Percentiles rank a stretch among this genome's conserved stretches.
phyloP scores from a whole-genome alignment of 2,797 vertebrate species.

The Cuniculus paca region DNA sequence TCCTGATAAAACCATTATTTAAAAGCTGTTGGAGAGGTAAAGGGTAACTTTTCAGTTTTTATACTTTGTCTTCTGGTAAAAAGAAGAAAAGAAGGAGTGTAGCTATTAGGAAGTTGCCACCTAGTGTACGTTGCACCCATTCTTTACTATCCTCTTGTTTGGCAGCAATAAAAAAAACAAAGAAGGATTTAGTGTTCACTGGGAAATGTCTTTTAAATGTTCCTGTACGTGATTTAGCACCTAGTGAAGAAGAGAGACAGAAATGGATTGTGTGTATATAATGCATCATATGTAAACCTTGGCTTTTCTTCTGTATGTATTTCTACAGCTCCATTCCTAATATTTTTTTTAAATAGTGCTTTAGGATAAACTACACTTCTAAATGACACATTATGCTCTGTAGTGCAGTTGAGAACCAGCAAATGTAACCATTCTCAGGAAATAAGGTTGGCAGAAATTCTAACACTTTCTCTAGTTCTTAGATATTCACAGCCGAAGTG shows the following conservation, averaged over 20 bases:
- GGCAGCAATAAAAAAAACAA: conserved; percentile 77
- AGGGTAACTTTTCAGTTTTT: conserved; percentile 80
- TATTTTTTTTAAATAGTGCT: conserved; percentile 51
- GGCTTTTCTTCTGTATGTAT: conserved; percentile 55
- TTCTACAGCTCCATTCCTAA: conserved; percentile 69
- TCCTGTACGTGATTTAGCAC: conserved; percentile 55
- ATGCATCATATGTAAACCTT: conserved; percentile 11
- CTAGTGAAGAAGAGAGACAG: background rate
- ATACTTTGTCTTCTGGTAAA: conserved; percentile 78
- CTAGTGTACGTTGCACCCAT: conserved; percentile 42
- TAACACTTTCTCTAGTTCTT: conserved; percentile 52
- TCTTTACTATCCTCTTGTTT: conserved; percentile 77
- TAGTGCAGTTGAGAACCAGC: conserved; percentile 72
- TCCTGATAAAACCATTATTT: conserved; percentile 85
- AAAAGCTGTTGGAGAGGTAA: conserved; percentile 79
- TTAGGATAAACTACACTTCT: conserved; percentile 73
- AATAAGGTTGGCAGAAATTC: conserved; percentile 49
- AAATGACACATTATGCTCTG: background rate
- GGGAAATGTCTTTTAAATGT: conserved; percentile 76
- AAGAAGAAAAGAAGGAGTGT: conserved; percentile 70
- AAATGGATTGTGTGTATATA: conserved; percentile 60
- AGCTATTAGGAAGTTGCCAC: conserved; percentile 72
- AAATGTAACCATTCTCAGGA: conserved; percentile 71
- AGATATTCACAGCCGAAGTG: conserved; percentile 75
- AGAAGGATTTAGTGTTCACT: conserved; percentile 56